Evolutionary conservation across 2,888 invertebrate genomes (phyloP), one percentile per base, ranked within the genome.

Genomic region (Lasius platythorax): DNA sequence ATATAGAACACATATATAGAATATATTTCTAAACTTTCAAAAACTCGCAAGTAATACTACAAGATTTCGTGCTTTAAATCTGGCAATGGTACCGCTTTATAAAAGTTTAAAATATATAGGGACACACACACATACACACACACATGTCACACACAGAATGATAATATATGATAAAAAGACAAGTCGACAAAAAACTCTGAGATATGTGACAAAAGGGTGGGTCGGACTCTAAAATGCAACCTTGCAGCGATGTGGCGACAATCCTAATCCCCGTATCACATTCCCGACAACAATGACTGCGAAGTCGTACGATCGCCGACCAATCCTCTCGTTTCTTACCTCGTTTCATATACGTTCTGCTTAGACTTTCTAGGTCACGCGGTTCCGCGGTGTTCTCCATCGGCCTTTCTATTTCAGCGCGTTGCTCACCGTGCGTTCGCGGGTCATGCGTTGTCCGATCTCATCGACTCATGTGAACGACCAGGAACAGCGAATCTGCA

Each of bases 301-400:
- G 91, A 91, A 91, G 91, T 89, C 92, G 87, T 92, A 92, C 86
- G 83, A 90, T 68, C 85, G 87, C 66, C 28, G 23, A 81, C 76
- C 78, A 73, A 83, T 83, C 84, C 79, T 73, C 43, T 43, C 50
- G 40, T 40, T 11, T 40, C 40, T 40, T 40, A 40, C 40, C 40
- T n/a, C 50, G 50, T n/a, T 53, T 82, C 46, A 72, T 50, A 72
- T 82, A 72, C 82, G 90, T 87, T 84, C 86, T 83, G 87, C 79
- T 89, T 83, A 66, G 67, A 89, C 88, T 88, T 90, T 92, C 92
- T 92, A 91, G 92, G 92, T 92, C 93, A 91, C 87, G 85, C 85
- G 66, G 68, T 70, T 63, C 74, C 46, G 66, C 46, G 72, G 72
- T 79, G 68, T 81, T 53, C 83, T 82, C 84, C 82, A 85, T 73